Conservation (phyloP, 1,140 invertebrate species). For the Scaptodrosophila lebanonensis region DNA sequence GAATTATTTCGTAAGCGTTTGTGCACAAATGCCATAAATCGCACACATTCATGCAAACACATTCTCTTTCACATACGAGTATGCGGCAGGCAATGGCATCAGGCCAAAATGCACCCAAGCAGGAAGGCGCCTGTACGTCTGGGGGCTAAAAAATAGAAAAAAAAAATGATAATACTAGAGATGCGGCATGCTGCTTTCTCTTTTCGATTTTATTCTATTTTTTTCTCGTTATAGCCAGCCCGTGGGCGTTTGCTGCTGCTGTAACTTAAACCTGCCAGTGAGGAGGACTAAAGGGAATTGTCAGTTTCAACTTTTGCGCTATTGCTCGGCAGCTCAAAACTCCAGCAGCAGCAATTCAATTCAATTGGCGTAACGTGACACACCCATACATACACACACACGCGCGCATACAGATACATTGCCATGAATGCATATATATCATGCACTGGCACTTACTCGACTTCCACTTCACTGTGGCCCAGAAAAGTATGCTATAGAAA, state of each 20-base stretch:
- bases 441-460: slow-evolving; percentile 1
- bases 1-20: slow-evolving; percentile 11
- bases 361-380: slow-evolving; percentile 61
- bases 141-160: too few relatives aligned
- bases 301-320: slow-evolving; percentile 32
- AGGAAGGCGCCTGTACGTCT: slow-evolving; percentile 16
- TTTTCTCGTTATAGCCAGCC: too few relatives aligned
- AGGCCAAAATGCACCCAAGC: background rate
- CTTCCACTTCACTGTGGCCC: slow-evolving; percentile 44
- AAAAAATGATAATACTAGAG: too few relatives aligned
- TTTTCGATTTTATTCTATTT: too few relatives aligned
- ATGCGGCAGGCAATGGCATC: background rate
- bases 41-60: background rate
- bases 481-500: slow-evolving; percentile 67
- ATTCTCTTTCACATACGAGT: background rate
- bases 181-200: too few relatives aligned
- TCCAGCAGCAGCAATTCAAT: slow-evolving; percentile 61
- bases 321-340: slow-evolving; percentile 48
- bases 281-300: slow-evolving; percentile 20
- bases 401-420: slow-evolving; percentile 1
- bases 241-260: background rate
- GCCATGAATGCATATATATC: slow-evolving; percentile 35
- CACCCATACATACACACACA: slow-evolving; percentile 21
- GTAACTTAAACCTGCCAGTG: slow-evolving; percentile 38
- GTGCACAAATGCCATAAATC: slow-evolving; percentile 66